Evolutionary conservation across 2,888 invertebrate genomes (phyloP), one percentile per base, ranked within the genome.

Genomic region (Xylota segnis): DNA sequence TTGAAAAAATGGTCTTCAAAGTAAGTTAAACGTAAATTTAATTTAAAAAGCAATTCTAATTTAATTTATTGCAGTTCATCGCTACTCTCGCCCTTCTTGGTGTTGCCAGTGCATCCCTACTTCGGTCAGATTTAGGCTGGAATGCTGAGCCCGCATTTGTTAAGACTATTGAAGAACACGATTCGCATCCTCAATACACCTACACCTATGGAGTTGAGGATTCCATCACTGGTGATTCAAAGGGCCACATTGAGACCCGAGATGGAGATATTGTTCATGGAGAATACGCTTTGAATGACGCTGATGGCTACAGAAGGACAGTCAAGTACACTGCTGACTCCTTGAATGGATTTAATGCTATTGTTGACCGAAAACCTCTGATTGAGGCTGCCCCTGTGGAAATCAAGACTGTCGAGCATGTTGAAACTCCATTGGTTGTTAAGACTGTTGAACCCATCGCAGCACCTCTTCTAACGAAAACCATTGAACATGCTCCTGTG

Each of bases 281-380:
- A 29, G 89, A 90, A 84, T 93, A 93, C 89, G 91, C 92, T 16
- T 89, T 93, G 14, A 89, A 92, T 54, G 93, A 93, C 76, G 83
- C 93, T 68, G 93, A 93, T 88, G 93, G 93, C 63, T 90, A 89
- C 88, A 92, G 90, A 87, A 90, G 93, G 83, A 91, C 90, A 50
- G 93, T 93, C 14, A 91, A 93, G 52, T 93, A 93, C 89, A 91
- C 91, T 63, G 93, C 93, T 78, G 93, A 92, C 88, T 88, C 90
- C 6, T 90, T 90, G 79, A 91, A 91, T 82, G 93, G 93, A 83
- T 93, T 93, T 90, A 93, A 93, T 88, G 93, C 93, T 66, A 90
- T 93, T 50, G 93, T 93, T 9, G 91, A 90, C 88, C 92, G 90
- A 72, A 91, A 92, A 88, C 91, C 91, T n/a, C 32, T 87, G 47